Base-by-base conservation (phyloP, 2,113 vertebrate genomes). In the Copsychus sechellarum region DNA sequence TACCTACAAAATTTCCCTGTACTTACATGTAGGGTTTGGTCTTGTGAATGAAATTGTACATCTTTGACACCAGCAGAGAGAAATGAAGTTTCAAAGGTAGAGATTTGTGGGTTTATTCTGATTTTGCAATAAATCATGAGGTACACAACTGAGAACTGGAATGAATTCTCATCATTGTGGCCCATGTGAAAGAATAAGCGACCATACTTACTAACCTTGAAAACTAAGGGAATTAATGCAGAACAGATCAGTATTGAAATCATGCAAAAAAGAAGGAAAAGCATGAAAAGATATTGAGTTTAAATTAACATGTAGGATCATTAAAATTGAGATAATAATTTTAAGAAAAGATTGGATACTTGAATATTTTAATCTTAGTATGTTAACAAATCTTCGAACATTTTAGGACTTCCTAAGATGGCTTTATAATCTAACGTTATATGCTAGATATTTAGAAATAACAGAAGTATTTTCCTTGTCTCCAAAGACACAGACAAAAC, bases 401-500 rank as follows among this genome's bases (percentile, higher is more conserved):
- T 12, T 86, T 83, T 65, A 66, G 24, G 11, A 42, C 36, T 72
- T 76, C 60, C n/a, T 80, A 24, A 74, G 76, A 25, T n/a, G 19
- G 14, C 6, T 90, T 88, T 72, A n/a, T 57, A 72, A 73, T 62
- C 12, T 54, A 78, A 54, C 19, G 45, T 60, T 38, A 40, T 70
- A 62, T 51, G 47, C 5, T 81, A 76, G 42, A 33, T 66, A 66
- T 38, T 23, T 82, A 82, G 67, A 88, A 94, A 73, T 40, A 60
- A 4, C 69, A 85, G 57, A 91, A 64, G 23, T 69, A 40, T 79
- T 94, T 94, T 74, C 13, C 65, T 76, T 43, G 36, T 87, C 86
- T 22, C 61, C 85, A 92, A 93, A 93, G 85, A 87, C 61, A 93
- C 72, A 61, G 48, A 31, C 50, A 90, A 82, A 93, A 80, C 54